These are phyloP conservation scores for Allygus modestus DNA, from an alignment of 2,888 invertebrate genomes.

Conservation along the genomic window DNA sequence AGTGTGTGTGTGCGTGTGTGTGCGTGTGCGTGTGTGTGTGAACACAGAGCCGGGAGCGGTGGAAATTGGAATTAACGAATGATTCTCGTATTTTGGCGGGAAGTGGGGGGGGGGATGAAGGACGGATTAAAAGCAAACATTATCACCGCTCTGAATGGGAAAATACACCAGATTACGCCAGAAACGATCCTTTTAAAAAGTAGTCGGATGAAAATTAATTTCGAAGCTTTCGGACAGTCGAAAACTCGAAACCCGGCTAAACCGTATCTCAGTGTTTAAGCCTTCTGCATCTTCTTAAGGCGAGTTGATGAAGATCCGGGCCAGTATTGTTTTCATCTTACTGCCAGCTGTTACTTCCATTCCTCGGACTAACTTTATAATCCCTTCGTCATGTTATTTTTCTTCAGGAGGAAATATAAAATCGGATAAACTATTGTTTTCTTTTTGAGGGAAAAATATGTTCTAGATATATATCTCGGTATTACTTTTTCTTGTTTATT, in stretches of 20 bases:
- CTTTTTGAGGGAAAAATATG: too few relatives aligned
- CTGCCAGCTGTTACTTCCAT: constrained; percentile 34
- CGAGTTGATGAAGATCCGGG: neutral
- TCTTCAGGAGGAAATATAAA: neutral
- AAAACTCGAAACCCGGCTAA: neutral
- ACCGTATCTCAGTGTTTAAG: constrained; percentile 24
- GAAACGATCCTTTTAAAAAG: constrained; percentile 10
- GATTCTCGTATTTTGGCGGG: constrained; percentile 7
- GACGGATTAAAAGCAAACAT: constrained; percentile 48
- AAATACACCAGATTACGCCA: constrained; percentile 15
- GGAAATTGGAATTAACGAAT: constrained; percentile 34
- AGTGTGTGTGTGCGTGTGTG: too few relatives aligned
- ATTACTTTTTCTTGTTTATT: too few relatives aligned
- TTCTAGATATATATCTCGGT: too few relatives aligned
- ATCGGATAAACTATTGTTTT: too few relatives aligned
- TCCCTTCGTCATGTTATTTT: neutral
- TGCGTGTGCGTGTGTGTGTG: too few relatives aligned
- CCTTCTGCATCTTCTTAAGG: constrained; percentile 28
- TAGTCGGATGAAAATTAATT: constrained; percentile 26
- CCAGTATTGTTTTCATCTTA: constrained; percentile 20
- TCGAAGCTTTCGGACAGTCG: neutral
- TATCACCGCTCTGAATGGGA: constrained; percentile 25
- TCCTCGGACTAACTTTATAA: constrained; percentile 2
- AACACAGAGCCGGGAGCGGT: neutral
- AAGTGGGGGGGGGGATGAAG: neutral